Conservation (phyloP, 1,140 invertebrate genomes). For the Drosophila mojavensis region DNA sequence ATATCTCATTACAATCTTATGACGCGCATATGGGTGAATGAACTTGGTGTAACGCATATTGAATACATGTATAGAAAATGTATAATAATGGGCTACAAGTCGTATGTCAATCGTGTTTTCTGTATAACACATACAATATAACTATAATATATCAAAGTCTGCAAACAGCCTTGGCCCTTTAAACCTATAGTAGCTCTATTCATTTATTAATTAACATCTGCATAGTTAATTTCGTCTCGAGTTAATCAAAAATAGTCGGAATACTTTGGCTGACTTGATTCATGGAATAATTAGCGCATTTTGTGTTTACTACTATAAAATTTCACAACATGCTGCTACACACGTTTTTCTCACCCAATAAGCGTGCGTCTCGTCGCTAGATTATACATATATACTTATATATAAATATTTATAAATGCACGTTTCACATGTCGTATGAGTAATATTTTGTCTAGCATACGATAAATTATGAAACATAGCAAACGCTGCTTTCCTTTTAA, state of each 20-base stretch:
- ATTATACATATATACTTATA: no score
- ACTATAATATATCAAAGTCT: background rate
- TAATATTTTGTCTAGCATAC: slow-evolving; percentile 18
- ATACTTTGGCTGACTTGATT: slow-evolving; percentile 23
- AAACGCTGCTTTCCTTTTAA: slow-evolving; percentile 3
- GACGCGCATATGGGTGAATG: slow-evolving; percentile 30
- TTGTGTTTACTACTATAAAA: slow-evolving; percentile 16
- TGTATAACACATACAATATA: background rate
- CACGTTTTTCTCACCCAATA: slow-evolving; percentile 67
- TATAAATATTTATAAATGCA: background rate
- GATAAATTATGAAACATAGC: slow-evolving; percentile 6
- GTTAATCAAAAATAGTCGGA: background rate
- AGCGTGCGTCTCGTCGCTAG: slow-evolving; percentile 38
- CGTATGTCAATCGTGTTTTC: background rate
- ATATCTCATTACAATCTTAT: slow-evolving; percentile 33
- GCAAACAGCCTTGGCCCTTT: slow-evolving; percentile 4
- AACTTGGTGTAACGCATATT: slow-evolving; percentile 37
- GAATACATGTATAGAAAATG: no score
- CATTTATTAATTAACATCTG: slow-evolving; percentile 57
- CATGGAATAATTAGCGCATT: slow-evolving; percentile 65
- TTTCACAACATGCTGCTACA: slow-evolving; percentile 44
- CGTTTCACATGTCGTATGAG: slow-evolving; percentile 45
- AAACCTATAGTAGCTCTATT: slow-evolving; percentile 33
- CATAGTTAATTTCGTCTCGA: slow-evolving; percentile 15
- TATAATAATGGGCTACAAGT: no score